Evolutionary conservation across 1,140 invertebrate genomes (phyloP).

Genomic region (Dryas iulia): DNA sequence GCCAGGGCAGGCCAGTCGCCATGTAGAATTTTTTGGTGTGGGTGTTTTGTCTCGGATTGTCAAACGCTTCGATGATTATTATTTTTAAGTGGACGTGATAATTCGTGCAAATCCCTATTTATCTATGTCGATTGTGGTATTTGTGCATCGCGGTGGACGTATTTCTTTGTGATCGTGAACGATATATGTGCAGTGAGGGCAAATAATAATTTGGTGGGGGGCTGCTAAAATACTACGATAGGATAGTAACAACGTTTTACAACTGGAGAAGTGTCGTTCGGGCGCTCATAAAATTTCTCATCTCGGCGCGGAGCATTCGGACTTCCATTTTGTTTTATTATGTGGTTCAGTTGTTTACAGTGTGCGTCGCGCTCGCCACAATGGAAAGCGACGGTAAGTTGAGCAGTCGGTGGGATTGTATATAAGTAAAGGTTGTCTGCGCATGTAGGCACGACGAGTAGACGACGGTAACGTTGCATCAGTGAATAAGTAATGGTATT

Average conservation of each 20-base stretch:
- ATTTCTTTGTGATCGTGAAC: slow-evolving; percentile 65
- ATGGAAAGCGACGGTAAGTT: slow-evolving; percentile 78
- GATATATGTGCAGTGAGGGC: slow-evolving; percentile 63
- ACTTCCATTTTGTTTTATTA: slow-evolving; percentile 81
- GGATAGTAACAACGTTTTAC: slow-evolving; percentile 81
- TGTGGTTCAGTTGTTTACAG: slow-evolving; percentile 76
- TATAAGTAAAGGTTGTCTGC: slow-evolving; percentile 60
- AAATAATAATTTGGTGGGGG: slow-evolving; percentile 76
- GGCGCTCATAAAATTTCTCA: slow-evolving; percentile 71
- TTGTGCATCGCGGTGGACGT: slow-evolving; percentile 48
- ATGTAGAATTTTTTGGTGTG: slow-evolving; percentile 80
- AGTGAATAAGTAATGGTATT: slow-evolving; percentile 76
- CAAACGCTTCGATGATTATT: slow-evolving; percentile 79
- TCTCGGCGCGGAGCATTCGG: slow-evolving; percentile 62
- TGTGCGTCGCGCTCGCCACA: slow-evolving; percentile 67
- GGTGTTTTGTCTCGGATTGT: slow-evolving; percentile 79
- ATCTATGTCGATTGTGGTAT: slow-evolving; percentile 50
- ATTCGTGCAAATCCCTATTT: slow-evolving; percentile 61
- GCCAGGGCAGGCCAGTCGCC: slow-evolving; percentile 73
- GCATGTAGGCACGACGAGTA: slow-evolving; percentile 74
- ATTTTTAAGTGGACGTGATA: slow-evolving; percentile 76
- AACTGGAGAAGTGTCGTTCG: slow-evolving; percentile 63
- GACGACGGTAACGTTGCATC: slow-evolving; percentile 70
- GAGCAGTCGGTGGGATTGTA: slow-evolving; percentile 35
- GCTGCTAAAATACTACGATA: slow-evolving; percentile 80